Conservation (phyloP, 2,888 invertebrate species). For the Trachelus tabidus region DNA sequence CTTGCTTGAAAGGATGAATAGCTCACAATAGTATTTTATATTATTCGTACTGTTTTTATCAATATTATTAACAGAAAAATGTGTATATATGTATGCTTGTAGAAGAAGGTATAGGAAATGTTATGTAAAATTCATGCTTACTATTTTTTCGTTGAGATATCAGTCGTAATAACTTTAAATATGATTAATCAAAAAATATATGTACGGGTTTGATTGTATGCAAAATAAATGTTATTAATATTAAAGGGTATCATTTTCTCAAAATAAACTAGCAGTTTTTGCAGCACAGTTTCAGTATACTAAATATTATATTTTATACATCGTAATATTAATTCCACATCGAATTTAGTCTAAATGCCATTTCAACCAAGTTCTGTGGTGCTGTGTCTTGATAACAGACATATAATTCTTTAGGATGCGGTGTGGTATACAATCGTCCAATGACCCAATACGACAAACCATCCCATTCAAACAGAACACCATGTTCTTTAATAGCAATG, state of each 20-base stretch:
- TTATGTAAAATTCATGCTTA: neutral
- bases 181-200: neutral
- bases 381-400: slow-evolving; percentile 88
- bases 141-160: neutral
- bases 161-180: neutral
- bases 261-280: neutral
- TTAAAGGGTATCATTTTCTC: neutral
- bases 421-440: slow-evolving; percentile 81
- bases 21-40: neutral
- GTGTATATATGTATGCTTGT: neutral
- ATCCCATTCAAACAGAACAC: slow-evolving; percentile 79
- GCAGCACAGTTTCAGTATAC: neutral
- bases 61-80: neutral
- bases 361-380: slow-evolving; percentile 89
- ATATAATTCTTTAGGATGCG: slow-evolving; percentile 83
- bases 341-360: slow-evolving; percentile 82
- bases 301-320: neutral
- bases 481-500: slow-evolving; percentile 86
- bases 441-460: slow-evolving; percentile 81
- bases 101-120: neutral
- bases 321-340: slow-evolving; percentile 49
- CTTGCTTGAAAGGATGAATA: neutral
- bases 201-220: neutral
- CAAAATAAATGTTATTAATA: neutral
- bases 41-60: neutral